Percentiles rank a stretch among this genome's conserved stretches.
These are phyloP conservation scores for Thryonomys swinderianus DNA, from an alignment of 2,113 vertebrate genomes.

Conservation along the genomic window DNA sequence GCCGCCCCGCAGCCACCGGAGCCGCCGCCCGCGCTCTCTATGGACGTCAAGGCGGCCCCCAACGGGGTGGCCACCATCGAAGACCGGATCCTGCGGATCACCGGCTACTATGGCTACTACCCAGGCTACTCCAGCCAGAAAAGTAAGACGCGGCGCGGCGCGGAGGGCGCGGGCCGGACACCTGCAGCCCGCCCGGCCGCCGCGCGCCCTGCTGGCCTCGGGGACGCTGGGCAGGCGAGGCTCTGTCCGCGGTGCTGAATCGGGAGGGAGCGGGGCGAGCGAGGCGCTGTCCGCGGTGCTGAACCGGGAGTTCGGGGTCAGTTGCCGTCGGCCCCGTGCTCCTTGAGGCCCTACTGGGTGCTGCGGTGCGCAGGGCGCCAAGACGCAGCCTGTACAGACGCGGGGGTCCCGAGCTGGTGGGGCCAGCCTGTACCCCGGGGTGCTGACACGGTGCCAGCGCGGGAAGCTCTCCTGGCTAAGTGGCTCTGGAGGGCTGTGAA, in stretches of 20 bases:
- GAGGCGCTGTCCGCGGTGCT: neutral
- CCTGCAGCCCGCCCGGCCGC: neutral
- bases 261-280: neutral
- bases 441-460: slow-evolving; percentile 33
- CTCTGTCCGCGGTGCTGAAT: too few relatives aligned
- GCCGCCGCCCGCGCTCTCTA: slow-evolving; percentile 82
- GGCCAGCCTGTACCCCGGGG: neutral
- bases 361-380: neutral
- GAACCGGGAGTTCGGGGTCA: slow-evolving; percentile 68
- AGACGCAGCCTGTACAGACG: neutral
- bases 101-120: slow-evolving; percentile 98
- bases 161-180: neutral
- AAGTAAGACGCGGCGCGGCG: slow-evolving; percentile 90
- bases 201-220: neutral
- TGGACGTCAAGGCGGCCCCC: slow-evolving; percentile 93
- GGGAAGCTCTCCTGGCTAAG: slow-evolving; percentile 33
- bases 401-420: neutral
- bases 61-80: slow-evolving; percentile 98
- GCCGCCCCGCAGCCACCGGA: slow-evolving; percentile 48
- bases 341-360: slow-evolving; percentile 4
- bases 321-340: neutral
- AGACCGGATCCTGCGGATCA: slow-evolving; percentile 97
- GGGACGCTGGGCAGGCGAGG: neutral
- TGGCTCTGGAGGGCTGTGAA: neutral
- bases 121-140: slow-evolving; percentile 97